phyloP scores from a whole-genome alignment of 2,113 vertebrate species.

The Engraulis encrasicolus region DNA sequence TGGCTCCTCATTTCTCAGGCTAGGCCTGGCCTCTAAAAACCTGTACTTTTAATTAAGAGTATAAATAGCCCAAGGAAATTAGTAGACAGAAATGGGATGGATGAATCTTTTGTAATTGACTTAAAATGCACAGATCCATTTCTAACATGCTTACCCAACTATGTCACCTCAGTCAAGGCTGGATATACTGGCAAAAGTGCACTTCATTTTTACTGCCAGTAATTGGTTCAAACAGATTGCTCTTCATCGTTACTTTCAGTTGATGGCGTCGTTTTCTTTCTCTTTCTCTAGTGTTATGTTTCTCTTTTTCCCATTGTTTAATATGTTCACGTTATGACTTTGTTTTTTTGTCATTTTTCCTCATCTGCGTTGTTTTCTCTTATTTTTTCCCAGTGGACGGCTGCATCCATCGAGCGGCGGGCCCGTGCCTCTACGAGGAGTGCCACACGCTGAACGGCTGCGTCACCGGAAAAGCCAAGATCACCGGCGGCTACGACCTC shows the following conservation, averaged over 20 bases:
- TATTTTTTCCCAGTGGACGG: slow-evolving; percentile 92
- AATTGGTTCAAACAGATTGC: background rate
- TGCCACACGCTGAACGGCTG: slow-evolving; percentile 93
- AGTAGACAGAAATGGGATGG: background rate
- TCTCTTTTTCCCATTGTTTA: background rate
- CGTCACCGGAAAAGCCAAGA: slow-evolving; percentile 93
- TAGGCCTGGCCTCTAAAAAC: background rate
- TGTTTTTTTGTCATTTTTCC: slow-evolving; percentile 35
- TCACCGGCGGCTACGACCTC: slow-evolving; percentile 94
- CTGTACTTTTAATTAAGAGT: background rate
- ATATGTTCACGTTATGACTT: background rate
- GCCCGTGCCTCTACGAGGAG: slow-evolving; percentile 89
- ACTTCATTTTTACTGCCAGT: background rate
- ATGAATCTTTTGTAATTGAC: background rate
- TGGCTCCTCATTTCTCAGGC: background rate
- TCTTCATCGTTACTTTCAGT: background rate
- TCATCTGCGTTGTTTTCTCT: slow-evolving; percentile 34
- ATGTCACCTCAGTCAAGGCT: background rate
- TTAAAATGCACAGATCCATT: background rate
- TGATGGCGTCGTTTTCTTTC: too few species aligned
- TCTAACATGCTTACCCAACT: background rate
- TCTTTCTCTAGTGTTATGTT: too few species aligned
- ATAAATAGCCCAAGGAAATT: background rate
- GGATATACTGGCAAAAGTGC: background rate
- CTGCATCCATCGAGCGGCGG: slow-evolving; percentile 96